A percentile compares a stretch with the other conserved stretches of the same genome.
Evolutionary conservation across 2,113 vertebrate species (phyloP).

Genomic region (Crotalus tigris): DNA sequence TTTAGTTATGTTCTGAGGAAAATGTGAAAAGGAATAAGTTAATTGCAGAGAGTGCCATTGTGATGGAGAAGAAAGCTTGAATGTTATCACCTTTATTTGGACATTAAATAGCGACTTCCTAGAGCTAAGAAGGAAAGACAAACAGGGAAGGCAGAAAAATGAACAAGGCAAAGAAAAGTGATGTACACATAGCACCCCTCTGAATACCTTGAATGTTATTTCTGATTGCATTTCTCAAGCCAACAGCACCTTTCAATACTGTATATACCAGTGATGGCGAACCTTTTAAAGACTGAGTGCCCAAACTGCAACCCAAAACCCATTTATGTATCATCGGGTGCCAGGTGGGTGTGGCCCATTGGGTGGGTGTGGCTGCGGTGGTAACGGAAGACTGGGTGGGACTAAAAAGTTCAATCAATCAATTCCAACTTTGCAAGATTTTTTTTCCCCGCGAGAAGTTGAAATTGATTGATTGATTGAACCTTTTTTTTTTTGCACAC

Average conservation of each 20-base stretch:
- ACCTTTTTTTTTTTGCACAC: too few species aligned
- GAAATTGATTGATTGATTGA: too few species aligned
- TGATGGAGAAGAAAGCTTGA: conserved; percentile 26
- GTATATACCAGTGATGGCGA: background rate
- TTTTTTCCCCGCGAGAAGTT: too few species aligned
- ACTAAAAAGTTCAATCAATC: too few species aligned
- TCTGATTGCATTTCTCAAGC: background rate
- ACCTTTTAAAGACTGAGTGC: too few species aligned
- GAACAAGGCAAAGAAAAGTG: background rate
- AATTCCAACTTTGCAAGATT: too few species aligned
- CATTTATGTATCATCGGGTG: too few species aligned
- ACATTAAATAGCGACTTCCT: conserved; percentile 37
- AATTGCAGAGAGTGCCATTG: background rate
- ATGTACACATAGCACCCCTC: background rate
- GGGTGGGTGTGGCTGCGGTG: too few species aligned
- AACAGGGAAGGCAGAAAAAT: background rate
- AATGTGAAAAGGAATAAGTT: conserved; percentile 25
- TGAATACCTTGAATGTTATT: background rate
- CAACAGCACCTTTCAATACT: conserved; percentile 9
- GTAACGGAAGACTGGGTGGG: too few species aligned
- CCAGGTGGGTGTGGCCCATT: too few species aligned
- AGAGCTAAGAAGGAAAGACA: conserved; percentile 42
- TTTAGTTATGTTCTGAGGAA: background rate
- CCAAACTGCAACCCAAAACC: too few species aligned
- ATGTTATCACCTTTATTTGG: conserved; percentile 38